Percentiles rank a stretch among this genome's conserved stretches.
Conservation (phyloP, 1,140 invertebrate species). For the Orchestia grillus region DNA sequence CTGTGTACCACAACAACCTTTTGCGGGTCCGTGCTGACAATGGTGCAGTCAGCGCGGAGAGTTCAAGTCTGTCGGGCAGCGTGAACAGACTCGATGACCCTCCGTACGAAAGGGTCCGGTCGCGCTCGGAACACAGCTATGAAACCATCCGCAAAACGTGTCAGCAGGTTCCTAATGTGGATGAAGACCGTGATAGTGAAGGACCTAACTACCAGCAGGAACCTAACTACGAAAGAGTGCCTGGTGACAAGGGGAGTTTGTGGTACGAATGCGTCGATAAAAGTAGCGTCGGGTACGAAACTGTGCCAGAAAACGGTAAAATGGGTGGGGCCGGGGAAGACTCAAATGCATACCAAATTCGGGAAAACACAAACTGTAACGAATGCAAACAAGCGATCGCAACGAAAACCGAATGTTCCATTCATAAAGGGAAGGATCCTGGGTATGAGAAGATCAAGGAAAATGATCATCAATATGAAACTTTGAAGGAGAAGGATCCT, state of each 20-base stretch:
- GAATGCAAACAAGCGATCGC: not conserved
- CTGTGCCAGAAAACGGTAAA: conserved; percentile 48
- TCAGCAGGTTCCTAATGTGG: conserved; percentile 36
- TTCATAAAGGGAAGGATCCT: conserved; percentile 58
- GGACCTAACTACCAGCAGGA: conserved; percentile 43
- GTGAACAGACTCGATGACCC: conserved; percentile 59
- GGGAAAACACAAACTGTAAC: not conserved
- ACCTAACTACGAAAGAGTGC: conserved; percentile 49
- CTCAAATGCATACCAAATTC: not conserved
- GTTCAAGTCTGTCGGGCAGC: conserved; percentile 60
- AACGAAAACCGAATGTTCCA: conserved; percentile 29
- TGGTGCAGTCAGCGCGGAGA: conserved; percentile 58
- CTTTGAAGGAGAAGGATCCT: conserved; percentile 57
- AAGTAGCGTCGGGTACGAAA: conserved; percentile 64
- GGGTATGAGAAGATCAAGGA: conserved; percentile 57
- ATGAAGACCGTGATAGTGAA: conserved; percentile 62
- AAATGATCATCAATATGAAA: conserved; percentile 46
- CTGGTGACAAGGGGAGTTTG: conserved; percentile 36
- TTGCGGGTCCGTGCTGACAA: conserved; percentile 47
- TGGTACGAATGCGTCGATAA: conserved; percentile 58
- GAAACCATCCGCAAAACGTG: conserved; percentile 64
- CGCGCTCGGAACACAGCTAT: conserved; percentile 66
- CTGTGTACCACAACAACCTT: conserved; percentile 58
- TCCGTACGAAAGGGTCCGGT: conserved; percentile 64
- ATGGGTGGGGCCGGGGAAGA: not conserved